Base-by-base conservation (phyloP, 1,140 invertebrate genomes). In the Archivesica marissinica region DNA sequence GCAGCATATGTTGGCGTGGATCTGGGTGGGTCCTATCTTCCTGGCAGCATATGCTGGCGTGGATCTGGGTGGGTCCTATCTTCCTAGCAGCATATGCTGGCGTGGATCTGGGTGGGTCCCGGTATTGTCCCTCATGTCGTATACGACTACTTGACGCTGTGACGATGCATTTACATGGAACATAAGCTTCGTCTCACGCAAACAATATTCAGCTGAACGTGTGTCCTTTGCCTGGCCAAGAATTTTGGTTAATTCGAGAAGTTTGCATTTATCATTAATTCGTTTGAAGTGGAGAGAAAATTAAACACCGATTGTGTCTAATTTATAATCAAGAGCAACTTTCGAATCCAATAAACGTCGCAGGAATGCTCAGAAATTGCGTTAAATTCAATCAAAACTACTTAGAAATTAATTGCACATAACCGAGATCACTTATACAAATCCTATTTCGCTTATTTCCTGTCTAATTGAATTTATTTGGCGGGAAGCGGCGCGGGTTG, bases 401-500 rank as follows among this genome's bases (percentile, higher is more conserved):
- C 80, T 83, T 83, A 83, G 80, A 83, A 83, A 83, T 83, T 83
- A 83, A 83, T 83, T 83, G 80, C 47, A 83, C 70, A 83, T 75
- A 61, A 72, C 80, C 50, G 35, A 83, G 80, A 83, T 83, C 80
- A 83, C 70, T 83, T 83, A 70, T 59, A 33, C 68, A 70, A 72
- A 72, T 44, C 70, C 80, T 44, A 83, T 74, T 72, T 75, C 56
- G 39, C 68, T 50, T 56, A 83, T 83, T 75, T 74, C 70, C 68
- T 61, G 80, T 72, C 80, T 83, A 83, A 83, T 83, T 83, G 80
- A 83, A 83, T 83, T 83, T 83, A 83, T 83, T 83, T 83, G 68
- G 68, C 80, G 80, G 54, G 80, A 83, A 83, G 68, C 41, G 80
- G 33, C 52, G 50, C 52, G 41, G 23, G 47, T 28, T 41, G 25